phyloP scores from a whole-genome alignment of 2,888 invertebrate genomes.

The Phasia obesa region DNA sequence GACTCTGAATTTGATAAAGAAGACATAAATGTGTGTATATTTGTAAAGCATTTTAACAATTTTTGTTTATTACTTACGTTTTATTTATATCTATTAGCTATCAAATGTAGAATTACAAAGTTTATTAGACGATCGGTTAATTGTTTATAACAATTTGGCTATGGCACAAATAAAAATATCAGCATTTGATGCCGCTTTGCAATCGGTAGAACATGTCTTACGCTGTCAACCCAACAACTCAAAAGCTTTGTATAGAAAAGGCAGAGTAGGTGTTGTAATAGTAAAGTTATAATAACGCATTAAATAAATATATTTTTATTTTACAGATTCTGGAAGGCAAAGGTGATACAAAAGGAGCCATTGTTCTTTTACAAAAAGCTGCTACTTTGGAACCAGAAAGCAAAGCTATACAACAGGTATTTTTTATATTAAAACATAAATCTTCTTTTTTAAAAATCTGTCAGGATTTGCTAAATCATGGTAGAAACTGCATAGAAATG shows the following conservation, averaged over 20 bases:
- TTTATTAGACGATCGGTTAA: slow-evolving; percentile 90
- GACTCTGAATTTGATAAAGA: slow-evolving; percentile 84
- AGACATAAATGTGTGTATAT: slow-evolving; percentile 76
- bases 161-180: slow-evolving; percentile 95
- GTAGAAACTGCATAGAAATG: too few relatives aligned
- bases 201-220: slow-evolving; percentile 92
- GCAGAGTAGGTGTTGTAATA: slow-evolving; percentile 83
- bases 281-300: neutral
- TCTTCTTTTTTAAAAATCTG: too few relatives aligned
- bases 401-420: slow-evolving; percentile 84
- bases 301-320: slow-evolving; percentile 10
- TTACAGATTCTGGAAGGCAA: slow-evolving; percentile 86
- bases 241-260: slow-evolving; percentile 95
- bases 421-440: slow-evolving; percentile 2
- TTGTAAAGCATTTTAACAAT: neutral
- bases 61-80: neutral
- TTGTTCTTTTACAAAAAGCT: slow-evolving; percentile 86
- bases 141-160: slow-evolving; percentile 95
- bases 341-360: slow-evolving; percentile 88
- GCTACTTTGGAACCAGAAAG: slow-evolving; percentile 86
- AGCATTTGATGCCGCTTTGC: slow-evolving; percentile 92
- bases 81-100: slow-evolving; percentile 74
- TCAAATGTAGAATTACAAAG: slow-evolving; percentile 85
- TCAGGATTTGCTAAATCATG: too few relatives aligned
- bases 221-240: slow-evolving; percentile 93